These are phyloP conservation scores for Turdus rufiventris DNA, from an alignment of 2,113 vertebrate genomes.

Conservation along the genomic window DNA sequence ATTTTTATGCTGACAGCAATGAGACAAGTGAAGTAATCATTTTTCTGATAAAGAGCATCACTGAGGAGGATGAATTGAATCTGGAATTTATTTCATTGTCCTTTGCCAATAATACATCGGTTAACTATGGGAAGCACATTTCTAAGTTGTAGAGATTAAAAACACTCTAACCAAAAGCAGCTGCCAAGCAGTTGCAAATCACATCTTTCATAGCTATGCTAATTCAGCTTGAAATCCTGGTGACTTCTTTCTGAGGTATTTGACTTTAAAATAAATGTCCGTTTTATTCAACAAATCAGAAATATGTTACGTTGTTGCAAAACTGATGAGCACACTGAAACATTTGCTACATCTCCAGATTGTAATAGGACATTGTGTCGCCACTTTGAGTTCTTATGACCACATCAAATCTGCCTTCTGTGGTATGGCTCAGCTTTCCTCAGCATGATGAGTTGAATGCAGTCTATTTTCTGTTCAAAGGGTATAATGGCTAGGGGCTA, in stretches of 20 bases:
- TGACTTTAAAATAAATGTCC: not conserved
- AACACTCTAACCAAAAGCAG: conserved; percentile 23
- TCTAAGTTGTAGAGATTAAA: conserved; percentile 21
- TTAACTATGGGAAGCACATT: conserved; percentile 29
- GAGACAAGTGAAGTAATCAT: not conserved
- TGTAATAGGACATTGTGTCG: not conserved
- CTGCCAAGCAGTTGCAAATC: conserved; percentile 3
- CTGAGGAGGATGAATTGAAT: not conserved
- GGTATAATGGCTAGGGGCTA: not conserved
- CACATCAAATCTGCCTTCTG: not conserved
- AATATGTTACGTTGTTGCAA: not conserved
- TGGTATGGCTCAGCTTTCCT: not conserved
- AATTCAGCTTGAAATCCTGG: not conserved
- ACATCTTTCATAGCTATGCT: not conserved
- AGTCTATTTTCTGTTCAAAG: not conserved
- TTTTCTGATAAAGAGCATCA: conserved; percentile 18
- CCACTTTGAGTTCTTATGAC: not conserved
- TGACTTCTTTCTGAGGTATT: not conserved
- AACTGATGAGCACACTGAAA: not conserved
- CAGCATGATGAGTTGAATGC: not conserved
- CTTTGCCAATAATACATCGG: not conserved
- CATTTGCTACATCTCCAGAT: not conserved
- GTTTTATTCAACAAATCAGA: not conserved
- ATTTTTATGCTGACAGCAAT: conserved; percentile 5
- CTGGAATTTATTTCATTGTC: conserved; percentile 21